phyloP scores from a whole-genome alignment of 2,113 vertebrate species.

The Ceratotherium simum region DNA sequence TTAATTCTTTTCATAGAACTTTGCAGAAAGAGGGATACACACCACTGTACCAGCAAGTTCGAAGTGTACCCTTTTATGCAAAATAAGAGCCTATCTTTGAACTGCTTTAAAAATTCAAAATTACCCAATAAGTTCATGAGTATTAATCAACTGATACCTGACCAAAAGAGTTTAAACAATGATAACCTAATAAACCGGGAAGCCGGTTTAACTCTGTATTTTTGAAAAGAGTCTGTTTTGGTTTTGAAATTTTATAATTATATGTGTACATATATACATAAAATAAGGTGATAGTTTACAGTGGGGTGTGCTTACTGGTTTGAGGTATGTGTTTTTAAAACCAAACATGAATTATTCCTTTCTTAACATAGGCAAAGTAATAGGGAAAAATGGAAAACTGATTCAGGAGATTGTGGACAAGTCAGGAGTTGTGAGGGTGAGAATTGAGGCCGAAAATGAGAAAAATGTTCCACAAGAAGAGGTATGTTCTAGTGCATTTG shows the following conservation, averaged over 20 bases:
- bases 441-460: constrained; percentile 98
- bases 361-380: constrained; percentile 94
- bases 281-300: background rate
- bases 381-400: constrained; percentile 99
- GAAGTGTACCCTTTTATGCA: background rate
- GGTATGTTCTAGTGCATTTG: constrained; percentile 86
- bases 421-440: constrained; percentile 97
- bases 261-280: background rate
- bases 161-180: constrained; percentile 11
- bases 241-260: constrained; percentile 6
- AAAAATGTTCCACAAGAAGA: constrained; percentile 96
- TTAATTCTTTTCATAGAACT: constrained; percentile 51
- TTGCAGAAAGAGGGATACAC: background rate
- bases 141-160: background rate
- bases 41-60: background rate
- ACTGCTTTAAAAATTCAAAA: constrained; percentile 48
- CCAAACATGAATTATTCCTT: constrained; percentile 73
- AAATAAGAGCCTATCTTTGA: constrained; percentile 41
- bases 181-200: constrained; percentile 4
- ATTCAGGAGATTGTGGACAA: constrained; percentile 99
- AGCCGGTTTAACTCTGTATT: background rate
- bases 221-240: background rate
- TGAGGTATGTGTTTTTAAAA: constrained; percentile 62
- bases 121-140: background rate
- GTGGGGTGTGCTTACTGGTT: constrained; percentile 6